Conservation (phyloP, 2,113 vertebrate species). For the Panthera leo region DNA sequence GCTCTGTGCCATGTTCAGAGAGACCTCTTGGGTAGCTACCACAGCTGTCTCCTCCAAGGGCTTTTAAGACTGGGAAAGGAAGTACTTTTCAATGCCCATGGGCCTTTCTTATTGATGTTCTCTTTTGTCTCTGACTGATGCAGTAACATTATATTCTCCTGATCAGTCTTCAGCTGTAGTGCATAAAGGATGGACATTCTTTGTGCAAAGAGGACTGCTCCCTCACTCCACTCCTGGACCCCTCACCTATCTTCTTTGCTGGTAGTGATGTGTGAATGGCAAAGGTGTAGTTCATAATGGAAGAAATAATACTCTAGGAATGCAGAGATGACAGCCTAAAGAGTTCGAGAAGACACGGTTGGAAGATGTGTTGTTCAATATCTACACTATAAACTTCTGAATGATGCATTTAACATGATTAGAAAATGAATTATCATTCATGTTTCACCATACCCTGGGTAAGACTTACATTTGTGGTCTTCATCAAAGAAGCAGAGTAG, state of each 20-base stretch:
- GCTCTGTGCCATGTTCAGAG: background rate
- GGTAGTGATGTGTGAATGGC: background rate
- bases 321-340: background rate
- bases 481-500: background rate
- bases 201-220: background rate
- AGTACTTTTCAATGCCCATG: background rate
- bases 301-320: background rate
- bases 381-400: background rate
- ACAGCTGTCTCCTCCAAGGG: background rate
- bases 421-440: background rate
- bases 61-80: background rate
- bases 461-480: background rate
- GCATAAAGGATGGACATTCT: background rate
- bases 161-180: background rate
- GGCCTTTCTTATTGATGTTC: background rate
- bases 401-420: background rate
- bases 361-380: background rate
- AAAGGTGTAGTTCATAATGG: background rate
- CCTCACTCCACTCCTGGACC: background rate
- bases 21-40: background rate
- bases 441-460: background rate
- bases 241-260: background rate
- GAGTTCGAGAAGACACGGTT: background rate
- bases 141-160: background rate
- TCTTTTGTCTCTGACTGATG: background rate